Evolutionary conservation across 1,140 invertebrate species (phyloP), one percentile per base, ranked within the genome.

Genomic region (Drosophila hydei): DNA sequence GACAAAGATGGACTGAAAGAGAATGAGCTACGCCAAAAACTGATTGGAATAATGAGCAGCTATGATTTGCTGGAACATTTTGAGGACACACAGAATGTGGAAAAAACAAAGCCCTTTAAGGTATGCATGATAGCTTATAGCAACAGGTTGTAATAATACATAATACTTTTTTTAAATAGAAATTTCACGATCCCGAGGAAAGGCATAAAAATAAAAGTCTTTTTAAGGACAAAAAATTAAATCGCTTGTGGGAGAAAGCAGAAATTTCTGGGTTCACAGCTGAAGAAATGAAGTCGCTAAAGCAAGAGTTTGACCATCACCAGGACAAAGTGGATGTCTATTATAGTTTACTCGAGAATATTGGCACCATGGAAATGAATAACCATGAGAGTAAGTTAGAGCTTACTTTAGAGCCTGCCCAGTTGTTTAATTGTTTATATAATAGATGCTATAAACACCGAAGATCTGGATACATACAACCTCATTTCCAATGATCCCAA

Each of bases 271-370:
- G 97, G 38, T 98, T 98, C 90, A 95, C 95, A 50, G 92, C 94
- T 75, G 95, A 96, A 77, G 97, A 99, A 92, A 80, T 99, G 16
- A 92, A 95, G 72, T 94, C 95, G 11, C 92, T 99, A 6, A 97
- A 96, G 85, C 95, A 98, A 92, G 97, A 98, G 92, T 98, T 99
- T 88, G 92, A 92, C 47, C 97, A 98, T 92, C 97, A 98, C 90
- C 97, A 99, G 92, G 96, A 98, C 71, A 98, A 98, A 92, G 94
- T 99, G 18, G 96, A 98, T 91, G 95, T 98, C 79, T 98, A 97
- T 88, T 96, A 97, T 92, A 94, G 94, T 45, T 77, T 98, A 18
- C 92, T 97, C 12, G 94, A 94, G 79, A 94, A 96, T 73, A 92
- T 96, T 16, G 94, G 95, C n/a, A 62, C 69, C 2, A 38, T 75